A percentile compares a stretch with the other conserved stretches of the same genome.
Conservation (phyloP, 1,140 invertebrate species). For the Acromyrmex charruanus region DNA sequence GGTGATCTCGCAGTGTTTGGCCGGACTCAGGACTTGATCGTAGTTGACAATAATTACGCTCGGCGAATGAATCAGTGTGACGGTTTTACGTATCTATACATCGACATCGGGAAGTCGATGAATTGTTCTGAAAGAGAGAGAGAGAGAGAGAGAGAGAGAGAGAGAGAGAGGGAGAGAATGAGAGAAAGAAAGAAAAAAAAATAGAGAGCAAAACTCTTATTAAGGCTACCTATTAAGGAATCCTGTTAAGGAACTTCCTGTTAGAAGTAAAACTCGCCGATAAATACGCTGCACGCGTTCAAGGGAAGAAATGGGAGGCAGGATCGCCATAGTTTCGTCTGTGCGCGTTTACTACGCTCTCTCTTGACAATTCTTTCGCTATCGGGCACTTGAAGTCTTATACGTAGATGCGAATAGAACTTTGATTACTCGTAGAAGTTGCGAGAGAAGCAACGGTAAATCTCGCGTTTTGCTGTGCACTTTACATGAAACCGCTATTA, state of each 20-base stretch:
- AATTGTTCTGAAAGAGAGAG: conserved; percentile 3
- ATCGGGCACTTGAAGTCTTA: conserved; percentile 56
- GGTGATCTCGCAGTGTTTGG: conserved; percentile 61
- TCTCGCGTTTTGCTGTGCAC: background rate
- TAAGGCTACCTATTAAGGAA: conserved; percentile 45
- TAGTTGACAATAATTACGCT: conserved; percentile 75
- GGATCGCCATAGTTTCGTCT: conserved; percentile 32
- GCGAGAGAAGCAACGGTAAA: conserved; percentile 46
- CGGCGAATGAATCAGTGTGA: conserved; percentile 72
- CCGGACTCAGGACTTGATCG: conserved; percentile 68
- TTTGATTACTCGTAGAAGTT: conserved; percentile 28
- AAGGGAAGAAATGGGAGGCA: background rate
- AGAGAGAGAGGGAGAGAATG: background rate
- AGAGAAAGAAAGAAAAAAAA: background rate
- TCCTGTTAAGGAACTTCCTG: conserved; percentile 48
- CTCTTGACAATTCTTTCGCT: conserved; percentile 47
- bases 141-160: background rate
- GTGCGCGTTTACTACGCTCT: conserved; percentile 14
- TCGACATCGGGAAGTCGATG: conserved; percentile 28
- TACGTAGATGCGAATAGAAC: conserved; percentile 60
- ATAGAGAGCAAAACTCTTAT: conserved; percentile 21
- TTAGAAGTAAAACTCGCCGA: conserved; percentile 40
- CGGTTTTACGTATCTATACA: conserved; percentile 35
- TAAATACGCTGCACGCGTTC: conserved; percentile 9
- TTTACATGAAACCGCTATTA: background rate